Evolutionary conservation across 1,140 invertebrate species (phyloP), one percentile per base, ranked within the genome.

Genomic region (Ruditapes philippinarum): DNA sequence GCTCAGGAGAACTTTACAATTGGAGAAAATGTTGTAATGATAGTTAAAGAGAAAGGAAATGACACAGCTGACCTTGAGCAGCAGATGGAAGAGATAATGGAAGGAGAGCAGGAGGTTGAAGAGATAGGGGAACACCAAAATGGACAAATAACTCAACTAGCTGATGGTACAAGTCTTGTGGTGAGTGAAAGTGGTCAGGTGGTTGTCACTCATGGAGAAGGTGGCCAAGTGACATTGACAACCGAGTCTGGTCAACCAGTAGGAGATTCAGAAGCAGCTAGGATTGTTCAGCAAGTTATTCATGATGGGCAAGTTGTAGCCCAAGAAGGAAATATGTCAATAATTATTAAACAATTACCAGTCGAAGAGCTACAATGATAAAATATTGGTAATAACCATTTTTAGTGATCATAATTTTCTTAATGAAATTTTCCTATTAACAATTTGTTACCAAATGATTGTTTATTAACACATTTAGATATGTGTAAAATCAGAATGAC

Each of bases 61-160:
- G 76, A 54, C 40, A 73, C 82, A 54, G 42, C 42, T n/a, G 65
- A 73, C 40, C 49, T 84, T 9, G 40, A 51, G 22, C 60, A 84
- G 33, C 82, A 84, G 28, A 84, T 84, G 82, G 82, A 84, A 22
- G 82, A 84, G 49, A 84, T 84, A 19, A 84, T 84, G 85, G 85
- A 88, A 36, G 74, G 60, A 5, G 70, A 74, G 65, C 49, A 25
- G 22, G 83, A 86, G 19, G 62, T 19, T 0, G 76, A 79, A 25
- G 83, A 54, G 11, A n/a, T 57, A 11, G 76, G 51, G 28, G 82
- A 28, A 49, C 62, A 51, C 7, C 40, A 49, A 7, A 54, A 70
- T 54, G 82, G 82, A 70, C 42, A 84, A 25, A 49, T 84, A 25
- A 42, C 45, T 17, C 33, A 70, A 19, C 7, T 62, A 28, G 57